Evolutionary conservation across 2,113 vertebrate genomes (phyloP).

Genomic region (Limnothrissa miodon): DNA sequence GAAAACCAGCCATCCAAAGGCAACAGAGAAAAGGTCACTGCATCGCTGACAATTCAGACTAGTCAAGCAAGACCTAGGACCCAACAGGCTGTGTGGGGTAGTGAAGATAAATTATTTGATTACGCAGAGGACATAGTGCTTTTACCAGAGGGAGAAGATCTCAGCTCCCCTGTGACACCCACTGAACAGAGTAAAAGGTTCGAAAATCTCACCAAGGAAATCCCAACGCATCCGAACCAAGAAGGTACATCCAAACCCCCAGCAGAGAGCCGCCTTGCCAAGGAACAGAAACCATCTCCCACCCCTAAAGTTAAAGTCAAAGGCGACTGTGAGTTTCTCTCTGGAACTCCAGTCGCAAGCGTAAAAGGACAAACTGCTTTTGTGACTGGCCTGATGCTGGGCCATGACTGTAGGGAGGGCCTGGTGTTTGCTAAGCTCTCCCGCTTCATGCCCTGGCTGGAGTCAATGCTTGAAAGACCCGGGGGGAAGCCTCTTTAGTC

Average conservation of each 20-base stretch:
- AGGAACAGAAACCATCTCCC: neutral
- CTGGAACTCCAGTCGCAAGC: conserved; percentile 72
- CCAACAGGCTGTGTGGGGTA: neutral
- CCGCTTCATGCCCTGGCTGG: conserved; percentile 80
- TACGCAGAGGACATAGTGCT: neutral
- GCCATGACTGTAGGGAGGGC: conserved; percentile 43
- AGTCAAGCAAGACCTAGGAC: neutral
- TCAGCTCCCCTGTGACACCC: neutral
- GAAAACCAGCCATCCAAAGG: rapidly evolving
- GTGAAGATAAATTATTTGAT: neutral
- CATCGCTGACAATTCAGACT: neutral
- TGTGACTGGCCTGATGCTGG: conserved; percentile 78
- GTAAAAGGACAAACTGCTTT: conserved; percentile 79
- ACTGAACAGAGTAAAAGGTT: neutral
- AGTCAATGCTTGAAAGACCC: neutral
- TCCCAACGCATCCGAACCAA: neutral
- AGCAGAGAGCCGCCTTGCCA: neutral
- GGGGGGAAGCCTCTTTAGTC: too few species aligned
- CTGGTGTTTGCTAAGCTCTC: conserved; percentile 80
- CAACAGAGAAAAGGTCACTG: neutral
- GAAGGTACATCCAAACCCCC: neutral
- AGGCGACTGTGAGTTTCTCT: neutral
- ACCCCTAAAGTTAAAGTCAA: neutral
- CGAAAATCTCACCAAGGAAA: too few species aligned
- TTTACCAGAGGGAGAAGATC: neutral